phyloP scores from a whole-genome alignment of 92 coral and sea anemone genomes.

The Epizoanthus rinbou region DNA sequence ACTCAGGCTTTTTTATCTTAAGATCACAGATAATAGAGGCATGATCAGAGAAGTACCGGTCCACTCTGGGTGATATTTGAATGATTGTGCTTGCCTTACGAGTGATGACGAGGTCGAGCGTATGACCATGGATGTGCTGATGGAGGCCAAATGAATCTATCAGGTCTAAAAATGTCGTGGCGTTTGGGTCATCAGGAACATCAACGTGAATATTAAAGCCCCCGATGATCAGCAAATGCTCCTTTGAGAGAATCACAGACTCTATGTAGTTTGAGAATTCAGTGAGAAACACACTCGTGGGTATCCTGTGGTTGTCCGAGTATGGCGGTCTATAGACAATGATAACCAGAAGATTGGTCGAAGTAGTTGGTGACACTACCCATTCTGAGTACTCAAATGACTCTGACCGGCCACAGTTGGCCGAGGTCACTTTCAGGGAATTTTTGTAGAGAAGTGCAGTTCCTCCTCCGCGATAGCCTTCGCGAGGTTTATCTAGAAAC shows the following conservation, averaged over 20 bases:
- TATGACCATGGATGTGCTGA: conserved; percentile 50
- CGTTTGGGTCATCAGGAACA: conserved; percentile 35
- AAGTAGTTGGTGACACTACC: no score
- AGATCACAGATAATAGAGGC: conserved; percentile 41
- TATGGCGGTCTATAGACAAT: conserved; percentile 52
- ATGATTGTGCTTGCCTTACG: conserved; percentile 37
- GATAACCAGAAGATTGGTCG: conserved; percentile 1
- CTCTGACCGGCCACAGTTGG: no score
- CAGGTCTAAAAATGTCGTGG: conserved; percentile 43
- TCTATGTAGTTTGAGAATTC: conserved; percentile 54
- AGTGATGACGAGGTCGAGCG: conserved; percentile 53
- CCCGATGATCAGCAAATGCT: conserved; percentile 49
- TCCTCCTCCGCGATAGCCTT: no score
- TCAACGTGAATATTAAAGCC: conserved; percentile 44
- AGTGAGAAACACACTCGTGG: conserved; percentile 39
- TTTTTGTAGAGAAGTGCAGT: no score
- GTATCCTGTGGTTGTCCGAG: conserved; percentile 58
- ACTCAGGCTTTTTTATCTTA: conserved; percentile 17
- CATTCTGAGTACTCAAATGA: no score
- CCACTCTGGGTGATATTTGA: conserved; percentile 33
- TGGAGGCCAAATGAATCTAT: conserved; percentile 28
- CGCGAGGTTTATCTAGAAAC: no score
- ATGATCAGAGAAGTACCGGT: conserved; percentile 60
- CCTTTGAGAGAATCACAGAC: conserved; percentile 59
- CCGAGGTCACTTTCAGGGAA: no score